Evolutionary conservation across 1,140 invertebrate species (phyloP).

Genomic region (Drosophila tsacasi): DNA sequence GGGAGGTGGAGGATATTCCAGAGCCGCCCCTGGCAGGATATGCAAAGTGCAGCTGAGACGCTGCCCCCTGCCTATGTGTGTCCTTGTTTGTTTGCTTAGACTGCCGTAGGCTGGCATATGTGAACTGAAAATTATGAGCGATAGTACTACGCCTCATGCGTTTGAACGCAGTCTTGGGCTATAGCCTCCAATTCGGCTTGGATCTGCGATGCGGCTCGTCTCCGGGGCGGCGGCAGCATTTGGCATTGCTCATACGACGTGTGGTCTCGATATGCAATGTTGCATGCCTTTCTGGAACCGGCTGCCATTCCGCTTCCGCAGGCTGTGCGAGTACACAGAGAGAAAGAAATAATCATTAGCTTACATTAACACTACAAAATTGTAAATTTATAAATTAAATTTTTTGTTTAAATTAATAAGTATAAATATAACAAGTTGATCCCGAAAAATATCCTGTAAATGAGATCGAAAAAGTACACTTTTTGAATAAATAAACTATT

Average conservation of each 20-base stretch:
- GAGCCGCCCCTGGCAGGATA: slow-evolving; percentile 52
- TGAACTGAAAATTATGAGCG: slow-evolving; percentile 75
- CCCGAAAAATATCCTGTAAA: too few relatives aligned
- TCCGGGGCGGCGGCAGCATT: slow-evolving; percentile 48
- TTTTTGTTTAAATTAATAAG: background rate
- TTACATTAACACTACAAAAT: background rate
- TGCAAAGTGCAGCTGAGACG: slow-evolving; percentile 68
- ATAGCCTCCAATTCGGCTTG: slow-evolving; percentile 6
- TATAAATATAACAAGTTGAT: background rate
- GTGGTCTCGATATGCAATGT: slow-evolving; percentile 80
- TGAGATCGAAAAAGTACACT: too few relatives aligned
- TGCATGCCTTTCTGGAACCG: slow-evolving; percentile 70
- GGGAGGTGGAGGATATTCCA: slow-evolving; percentile 21
- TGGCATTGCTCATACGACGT: slow-evolving; percentile 75
- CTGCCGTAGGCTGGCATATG: slow-evolving; percentile 65
- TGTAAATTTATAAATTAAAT: too few relatives aligned
- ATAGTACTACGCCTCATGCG: slow-evolving; percentile 58
- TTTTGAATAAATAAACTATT: too few relatives aligned
- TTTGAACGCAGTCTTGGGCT: slow-evolving; percentile 34
- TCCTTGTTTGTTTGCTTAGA: slow-evolving; percentile 51
- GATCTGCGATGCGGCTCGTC: slow-evolving; percentile 10
- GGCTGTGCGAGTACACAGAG: background rate
- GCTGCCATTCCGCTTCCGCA: slow-evolving; percentile 46
- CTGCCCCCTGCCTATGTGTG: slow-evolving; percentile 9
- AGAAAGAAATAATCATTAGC: background rate